phyloP scores from a whole-genome alignment of 2,797 vertebrate species.

The Eremophila alpestris region DNA sequence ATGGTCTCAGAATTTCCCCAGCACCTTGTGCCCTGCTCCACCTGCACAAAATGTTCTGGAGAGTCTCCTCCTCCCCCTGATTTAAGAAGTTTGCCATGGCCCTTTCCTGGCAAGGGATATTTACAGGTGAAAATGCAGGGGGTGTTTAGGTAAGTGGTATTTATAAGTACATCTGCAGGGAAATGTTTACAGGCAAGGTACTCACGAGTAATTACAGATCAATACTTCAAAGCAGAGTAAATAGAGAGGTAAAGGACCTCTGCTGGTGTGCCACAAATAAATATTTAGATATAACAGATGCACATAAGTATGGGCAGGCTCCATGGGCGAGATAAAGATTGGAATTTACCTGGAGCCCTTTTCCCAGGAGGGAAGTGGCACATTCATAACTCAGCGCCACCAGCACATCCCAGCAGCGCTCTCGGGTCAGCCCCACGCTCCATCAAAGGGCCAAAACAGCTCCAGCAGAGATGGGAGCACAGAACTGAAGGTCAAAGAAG shows the following conservation, averaged over 20 bases:
- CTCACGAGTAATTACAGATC: constrained; percentile 55
- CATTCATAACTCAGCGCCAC: not conserved
- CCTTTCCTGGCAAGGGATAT: constrained; percentile 40
- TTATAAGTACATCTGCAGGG: constrained; percentile 56
- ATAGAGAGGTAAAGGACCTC: constrained; percentile 54
- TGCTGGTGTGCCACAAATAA: constrained; percentile 40
- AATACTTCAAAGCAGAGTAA: constrained; percentile 57
- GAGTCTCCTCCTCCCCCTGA: not conserved
- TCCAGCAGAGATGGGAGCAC: not conserved
- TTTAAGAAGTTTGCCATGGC: constrained; percentile 12
- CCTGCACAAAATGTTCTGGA: not conserved
- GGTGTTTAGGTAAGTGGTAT: constrained; percentile 56
- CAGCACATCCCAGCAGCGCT: not conserved
- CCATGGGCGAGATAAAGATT: not conserved
- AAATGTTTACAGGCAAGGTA: constrained; percentile 55
- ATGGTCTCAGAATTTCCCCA: not conserved
- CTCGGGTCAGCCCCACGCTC: not conserved
- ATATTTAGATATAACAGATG: constrained; percentile 41
- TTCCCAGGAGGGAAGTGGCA: not conserved
- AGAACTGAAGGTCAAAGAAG: not conserved
- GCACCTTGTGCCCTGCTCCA: not conserved
- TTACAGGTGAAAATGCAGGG: constrained; percentile 44
- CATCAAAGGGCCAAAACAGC: not conserved
- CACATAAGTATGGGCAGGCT: not conserved
- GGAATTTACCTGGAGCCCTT: constrained; percentile 24